Evolutionary conservation across 1,140 invertebrate genomes (phyloP).

Genomic region (Aporrectodea caliginosa): DNA sequence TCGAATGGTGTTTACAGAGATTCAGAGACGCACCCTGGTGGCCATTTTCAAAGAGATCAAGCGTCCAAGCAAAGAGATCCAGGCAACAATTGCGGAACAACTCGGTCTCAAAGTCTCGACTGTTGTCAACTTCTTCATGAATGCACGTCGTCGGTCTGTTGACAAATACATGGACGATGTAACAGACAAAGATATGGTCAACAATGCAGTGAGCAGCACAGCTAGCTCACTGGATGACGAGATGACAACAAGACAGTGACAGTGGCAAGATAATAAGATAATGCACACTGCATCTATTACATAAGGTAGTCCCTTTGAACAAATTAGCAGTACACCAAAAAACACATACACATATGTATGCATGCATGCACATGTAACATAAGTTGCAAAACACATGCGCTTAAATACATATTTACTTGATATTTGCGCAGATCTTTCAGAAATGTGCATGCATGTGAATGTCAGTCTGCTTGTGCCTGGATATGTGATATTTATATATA

Average conservation of each 20-base stretch:
- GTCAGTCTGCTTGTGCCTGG: too few species aligned
- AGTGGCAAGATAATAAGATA: too few species aligned
- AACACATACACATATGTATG: too few species aligned
- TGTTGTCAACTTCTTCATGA: conserved; percentile 99
- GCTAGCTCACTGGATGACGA: background rate
- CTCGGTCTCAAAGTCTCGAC: conserved; percentile 96
- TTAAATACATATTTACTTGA: too few species aligned
- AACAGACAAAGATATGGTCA: background rate
- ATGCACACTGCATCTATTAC: too few species aligned
- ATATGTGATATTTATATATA: too few species aligned
- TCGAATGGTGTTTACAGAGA: conserved; percentile 98
- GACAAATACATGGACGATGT: conserved; percentile 68
- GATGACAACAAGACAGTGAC: background rate
- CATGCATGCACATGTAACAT: too few species aligned
- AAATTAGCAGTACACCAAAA: too few species aligned
- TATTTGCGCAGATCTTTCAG: too few species aligned
- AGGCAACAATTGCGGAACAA: conserved; percentile 96
- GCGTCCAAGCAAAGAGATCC: conserved; percentile 99
- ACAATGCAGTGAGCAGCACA: background rate
- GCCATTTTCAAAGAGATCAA: conserved; percentile 95
- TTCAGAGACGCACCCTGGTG: conserved; percentile 98
- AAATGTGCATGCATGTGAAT: too few species aligned
- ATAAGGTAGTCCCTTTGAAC: too few species aligned
- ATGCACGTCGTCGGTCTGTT: conserved; percentile 91
- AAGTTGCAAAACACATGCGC: too few species aligned